These are phyloP conservation scores for Chymomyza amoena DNA, from an alignment of 2,888 invertebrate species.

Conservation along the genomic window DNA sequence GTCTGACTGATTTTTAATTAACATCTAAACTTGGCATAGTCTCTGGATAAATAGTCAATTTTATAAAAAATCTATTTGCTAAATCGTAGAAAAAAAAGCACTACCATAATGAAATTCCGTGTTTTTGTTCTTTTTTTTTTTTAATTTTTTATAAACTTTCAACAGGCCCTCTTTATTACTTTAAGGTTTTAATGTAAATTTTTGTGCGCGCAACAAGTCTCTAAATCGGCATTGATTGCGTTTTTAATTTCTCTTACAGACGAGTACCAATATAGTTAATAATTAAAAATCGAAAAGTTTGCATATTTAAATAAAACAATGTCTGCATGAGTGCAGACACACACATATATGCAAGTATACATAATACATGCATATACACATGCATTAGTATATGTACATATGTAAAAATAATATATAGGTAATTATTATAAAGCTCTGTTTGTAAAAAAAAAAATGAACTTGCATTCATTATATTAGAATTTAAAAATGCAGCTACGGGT, in stretches of 20 bases:
- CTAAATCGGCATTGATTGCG: neutral
- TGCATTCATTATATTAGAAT: neutral
- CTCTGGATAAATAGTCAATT: too few species aligned
- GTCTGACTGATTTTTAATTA: too few species aligned
- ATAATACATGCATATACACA: neutral
- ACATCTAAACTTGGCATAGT: too few species aligned
- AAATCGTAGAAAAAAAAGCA: too few species aligned
- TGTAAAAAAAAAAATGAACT: neutral
- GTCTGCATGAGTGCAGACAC: neutral
- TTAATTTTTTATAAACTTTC: too few species aligned
- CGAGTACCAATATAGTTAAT: neutral
- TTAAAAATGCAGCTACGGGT: neutral
- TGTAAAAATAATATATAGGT: neutral
- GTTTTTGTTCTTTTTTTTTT: too few species aligned
- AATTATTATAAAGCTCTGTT: neutral
- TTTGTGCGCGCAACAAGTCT: constrained; percentile 1
- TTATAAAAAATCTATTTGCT: too few species aligned
- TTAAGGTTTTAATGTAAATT: neutral
- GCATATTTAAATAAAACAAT: neutral
- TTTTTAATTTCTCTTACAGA: neutral
- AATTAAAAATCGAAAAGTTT: neutral
- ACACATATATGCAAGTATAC: neutral
- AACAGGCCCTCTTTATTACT: too few species aligned
- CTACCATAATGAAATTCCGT: too few species aligned
- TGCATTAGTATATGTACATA: neutral